A percentile compares a stretch with the other conserved stretches of the same genome.
These are phyloP conservation scores for Dryobotodes eremita DNA, from an alignment of 2,888 invertebrate genomes.

Conservation along the genomic window DNA sequence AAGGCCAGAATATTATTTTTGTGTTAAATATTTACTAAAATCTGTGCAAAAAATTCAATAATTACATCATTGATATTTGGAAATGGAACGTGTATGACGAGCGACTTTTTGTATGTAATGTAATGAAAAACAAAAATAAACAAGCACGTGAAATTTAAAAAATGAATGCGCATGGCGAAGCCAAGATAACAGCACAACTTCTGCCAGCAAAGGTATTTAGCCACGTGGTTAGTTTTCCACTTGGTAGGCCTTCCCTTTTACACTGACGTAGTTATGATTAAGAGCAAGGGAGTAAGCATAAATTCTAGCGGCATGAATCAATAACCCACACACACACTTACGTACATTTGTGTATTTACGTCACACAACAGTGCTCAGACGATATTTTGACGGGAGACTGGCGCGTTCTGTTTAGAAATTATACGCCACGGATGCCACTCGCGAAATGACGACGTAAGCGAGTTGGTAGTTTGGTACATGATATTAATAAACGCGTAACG, in stretches of 20 bases:
- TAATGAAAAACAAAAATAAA: not conserved
- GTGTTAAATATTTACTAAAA: conserved; percentile 20
- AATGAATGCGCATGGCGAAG: conserved; percentile 53
- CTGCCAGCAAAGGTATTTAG: conserved; percentile 78
- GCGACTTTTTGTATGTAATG: not conserved
- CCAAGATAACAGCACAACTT: conserved; percentile 75
- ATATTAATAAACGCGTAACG: conserved; percentile 41
- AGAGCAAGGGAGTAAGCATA: conserved; percentile 88
- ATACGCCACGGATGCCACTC: conserved; percentile 63
- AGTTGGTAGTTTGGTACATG: conserved; percentile 26
- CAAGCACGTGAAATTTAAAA: not conserved
- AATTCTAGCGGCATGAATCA: conserved; percentile 88
- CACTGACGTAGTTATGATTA: conserved; percentile 84
- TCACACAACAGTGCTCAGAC: conserved; percentile 83
- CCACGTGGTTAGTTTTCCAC: conserved; percentile 82
- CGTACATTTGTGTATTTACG: conserved; percentile 75
- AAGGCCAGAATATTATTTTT: not conserved
- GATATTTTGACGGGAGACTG: conserved; percentile 88
- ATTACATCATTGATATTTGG: not conserved
- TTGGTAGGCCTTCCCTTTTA: conserved; percentile 83
- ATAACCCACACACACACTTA: conserved; percentile 87
- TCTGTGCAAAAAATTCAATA: not conserved
- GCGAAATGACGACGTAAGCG: conserved; percentile 22
- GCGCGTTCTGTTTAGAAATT: conserved; percentile 83
- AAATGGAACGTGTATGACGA: not conserved